A percentile compares a stretch with the other conserved stretches of the same genome.
Conservation (phyloP, 1,140 invertebrate genomes). For the Drosophila navojoa region DNA sequence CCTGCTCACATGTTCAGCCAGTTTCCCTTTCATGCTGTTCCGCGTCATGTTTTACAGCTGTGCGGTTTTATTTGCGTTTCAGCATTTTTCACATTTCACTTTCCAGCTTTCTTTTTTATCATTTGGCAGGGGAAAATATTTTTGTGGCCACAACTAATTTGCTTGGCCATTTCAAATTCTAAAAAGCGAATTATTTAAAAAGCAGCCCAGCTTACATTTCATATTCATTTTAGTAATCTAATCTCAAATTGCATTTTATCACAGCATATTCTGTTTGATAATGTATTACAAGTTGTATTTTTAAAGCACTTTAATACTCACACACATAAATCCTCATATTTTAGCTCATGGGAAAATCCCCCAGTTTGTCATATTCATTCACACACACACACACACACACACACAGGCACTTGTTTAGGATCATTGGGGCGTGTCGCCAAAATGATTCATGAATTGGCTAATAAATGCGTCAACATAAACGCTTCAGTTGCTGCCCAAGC, state of each 20-base stretch:
- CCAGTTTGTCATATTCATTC: neutral
- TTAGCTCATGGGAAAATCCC: slow-evolving; percentile 9
- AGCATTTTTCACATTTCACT: slow-evolving; percentile 40
- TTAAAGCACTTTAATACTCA: neutral
- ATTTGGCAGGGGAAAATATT: slow-evolving; percentile 43
- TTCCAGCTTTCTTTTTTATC: slow-evolving; percentile 43
- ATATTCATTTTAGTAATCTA: neutral
- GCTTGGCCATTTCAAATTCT: slow-evolving; percentile 9
- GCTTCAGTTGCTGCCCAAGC: slow-evolving; percentile 34
- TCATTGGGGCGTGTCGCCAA: slow-evolving; percentile 25
- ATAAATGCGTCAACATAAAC: slow-evolving; percentile 19
- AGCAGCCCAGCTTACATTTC: neutral
- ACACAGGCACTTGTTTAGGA: neutral
- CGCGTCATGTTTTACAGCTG: slow-evolving; percentile 49
- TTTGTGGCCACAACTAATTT: slow-evolving; percentile 31
- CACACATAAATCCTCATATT: neutral
- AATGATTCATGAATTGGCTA: slow-evolving; percentile 14
- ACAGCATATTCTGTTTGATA: no score
- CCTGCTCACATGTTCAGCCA: slow-evolving; percentile 19
- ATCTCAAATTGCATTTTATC: no score
- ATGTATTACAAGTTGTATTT: neutral
- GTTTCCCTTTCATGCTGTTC: slow-evolving; percentile 55
- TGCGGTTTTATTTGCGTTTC: slow-evolving; percentile 36
- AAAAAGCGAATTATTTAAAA: neutral
- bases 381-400: neutral